Evolutionary conservation across 2,888 invertebrate genomes (phyloP).

Genomic region (Amphipyra tragopoginis): DNA sequence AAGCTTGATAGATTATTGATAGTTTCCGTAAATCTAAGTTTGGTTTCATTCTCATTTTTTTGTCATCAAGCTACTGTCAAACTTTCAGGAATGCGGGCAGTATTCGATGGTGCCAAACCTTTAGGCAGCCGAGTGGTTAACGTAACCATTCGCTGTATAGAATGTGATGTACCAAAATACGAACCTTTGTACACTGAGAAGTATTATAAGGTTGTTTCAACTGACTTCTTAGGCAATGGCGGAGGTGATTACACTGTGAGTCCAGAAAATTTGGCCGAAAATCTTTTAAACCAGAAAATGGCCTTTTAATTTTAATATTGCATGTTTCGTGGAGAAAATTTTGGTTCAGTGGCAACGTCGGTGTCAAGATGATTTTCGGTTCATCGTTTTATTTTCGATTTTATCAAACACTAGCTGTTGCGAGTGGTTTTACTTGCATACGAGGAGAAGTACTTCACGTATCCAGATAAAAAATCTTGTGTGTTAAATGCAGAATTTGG

Average conservation of each 20-base stretch:
- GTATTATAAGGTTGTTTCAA: conserved; percentile 90
- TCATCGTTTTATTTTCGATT: background rate
- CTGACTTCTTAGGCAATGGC: conserved; percentile 90
- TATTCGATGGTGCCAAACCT: conserved; percentile 90
- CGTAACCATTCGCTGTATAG: conserved; percentile 89
- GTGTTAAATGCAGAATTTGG: too few relatives aligned
- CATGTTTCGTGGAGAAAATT: background rate
- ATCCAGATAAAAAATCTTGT: too few relatives aligned
- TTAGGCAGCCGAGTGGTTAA: conserved; percentile 89
- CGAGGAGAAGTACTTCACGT: too few relatives aligned
- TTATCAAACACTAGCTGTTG: too few relatives aligned
- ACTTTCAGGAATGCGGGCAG: conserved; percentile 87
- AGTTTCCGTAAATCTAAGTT: too few relatives aligned
- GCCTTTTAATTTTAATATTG: background rate
- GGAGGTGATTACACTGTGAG: conserved; percentile 92
- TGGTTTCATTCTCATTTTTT: too few relatives aligned
- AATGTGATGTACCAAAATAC: conserved; percentile 91
- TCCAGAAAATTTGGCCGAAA: conserved; percentile 21
- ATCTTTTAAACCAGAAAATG: background rate
- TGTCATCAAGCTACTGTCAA: background rate
- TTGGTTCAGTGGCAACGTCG: background rate
- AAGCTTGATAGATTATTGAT: too few relatives aligned
- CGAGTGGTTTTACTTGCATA: too few relatives aligned
- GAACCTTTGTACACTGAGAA: conserved; percentile 87
- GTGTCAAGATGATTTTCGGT: background rate